These are phyloP conservation scores for Nebria salina DNA, from an alignment of 2,888 invertebrate genomes.

Conservation along the genomic window DNA sequence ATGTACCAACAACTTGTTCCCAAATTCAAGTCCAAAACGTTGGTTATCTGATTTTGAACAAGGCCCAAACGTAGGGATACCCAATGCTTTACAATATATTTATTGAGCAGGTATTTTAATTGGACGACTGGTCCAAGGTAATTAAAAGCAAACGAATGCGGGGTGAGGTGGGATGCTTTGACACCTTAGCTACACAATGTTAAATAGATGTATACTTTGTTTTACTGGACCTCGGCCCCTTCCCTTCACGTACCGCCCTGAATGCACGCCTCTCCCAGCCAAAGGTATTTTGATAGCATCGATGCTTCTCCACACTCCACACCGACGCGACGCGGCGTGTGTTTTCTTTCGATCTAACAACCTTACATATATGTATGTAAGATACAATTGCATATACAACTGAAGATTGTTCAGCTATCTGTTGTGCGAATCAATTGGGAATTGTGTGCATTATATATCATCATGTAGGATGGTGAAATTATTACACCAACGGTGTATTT, in stretches of 20 bases:
- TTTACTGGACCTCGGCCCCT: background rate
- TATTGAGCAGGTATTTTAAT: slow-evolving; percentile 61
- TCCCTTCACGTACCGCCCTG: slow-evolving; percentile 10
- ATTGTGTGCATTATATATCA: background rate
- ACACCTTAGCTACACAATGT: slow-evolving; percentile 62
- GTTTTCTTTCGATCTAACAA: slow-evolving; percentile 18
- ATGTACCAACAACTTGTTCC: background rate
- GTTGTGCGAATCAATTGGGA: background rate
- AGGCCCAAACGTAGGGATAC: background rate
- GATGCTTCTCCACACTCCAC: slow-evolving; percentile 27
- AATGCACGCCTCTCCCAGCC: slow-evolving; percentile 35
- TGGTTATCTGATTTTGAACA: background rate
- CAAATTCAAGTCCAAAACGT: slow-evolving; percentile 10
- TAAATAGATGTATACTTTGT: slow-evolving; percentile 54
- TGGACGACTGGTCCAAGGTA: slow-evolving; percentile 61
- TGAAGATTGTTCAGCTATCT: background rate
- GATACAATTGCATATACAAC: background rate
- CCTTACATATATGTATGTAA: background rate
- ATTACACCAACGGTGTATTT: background rate
- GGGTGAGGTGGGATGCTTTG: slow-evolving; percentile 58
- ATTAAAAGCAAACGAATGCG: slow-evolving; percentile 60
- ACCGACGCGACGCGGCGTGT: slow-evolving; percentile 10
- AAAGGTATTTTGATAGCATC: slow-evolving; percentile 31
- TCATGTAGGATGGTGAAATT: slow-evolving; percentile 1
- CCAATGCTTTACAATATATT: slow-evolving; percentile 54